Evolutionary conservation across 1,140 invertebrate species (phyloP).

Genomic region (Stegodyphus mimosarum): DNA sequence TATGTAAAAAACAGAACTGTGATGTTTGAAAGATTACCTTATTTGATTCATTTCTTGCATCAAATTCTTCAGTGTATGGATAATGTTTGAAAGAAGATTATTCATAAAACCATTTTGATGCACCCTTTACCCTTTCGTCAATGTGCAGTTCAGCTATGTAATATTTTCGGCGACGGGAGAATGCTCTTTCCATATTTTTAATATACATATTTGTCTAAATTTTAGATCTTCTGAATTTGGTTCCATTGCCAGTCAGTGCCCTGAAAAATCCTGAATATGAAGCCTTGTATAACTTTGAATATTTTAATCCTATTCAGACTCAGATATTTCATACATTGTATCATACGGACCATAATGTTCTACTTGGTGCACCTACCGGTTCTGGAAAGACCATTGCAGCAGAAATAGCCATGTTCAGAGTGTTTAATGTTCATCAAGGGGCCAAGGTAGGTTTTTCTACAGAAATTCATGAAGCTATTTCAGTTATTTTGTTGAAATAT

Average conservation of each 20-base stretch:
- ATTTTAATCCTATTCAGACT: slow-evolving; percentile 99
- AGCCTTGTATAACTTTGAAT: slow-evolving; percentile 86
- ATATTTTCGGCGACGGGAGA: too few species aligned
- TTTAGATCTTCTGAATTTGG: slow-evolving; percentile 86
- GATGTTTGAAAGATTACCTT: too few species aligned
- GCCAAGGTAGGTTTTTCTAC: slow-evolving; percentile 76
- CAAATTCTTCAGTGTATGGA: too few species aligned
- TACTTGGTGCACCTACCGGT: slow-evolving; percentile 97
- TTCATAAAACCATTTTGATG: too few species aligned
- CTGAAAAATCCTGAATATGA: slow-evolving; percentile 83
- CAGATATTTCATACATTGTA: slow-evolving; percentile 98
- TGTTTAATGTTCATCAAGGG: slow-evolving; percentile 85
- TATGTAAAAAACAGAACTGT: too few species aligned
- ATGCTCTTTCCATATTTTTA: too few species aligned
- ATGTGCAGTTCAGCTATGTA: too few species aligned
- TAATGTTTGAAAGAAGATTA: too few species aligned
- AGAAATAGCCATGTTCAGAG: slow-evolving; percentile 95
- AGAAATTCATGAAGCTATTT: not conserved
- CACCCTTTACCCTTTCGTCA: too few species aligned
- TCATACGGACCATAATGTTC: slow-evolving; percentile 92
- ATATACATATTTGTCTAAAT: not conserved
- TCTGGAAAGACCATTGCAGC: slow-evolving; percentile 99
- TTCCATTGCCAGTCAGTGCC: slow-evolving; percentile 87
- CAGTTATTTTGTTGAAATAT: not conserved
- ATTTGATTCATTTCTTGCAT: too few species aligned